These are phyloP conservation scores for Tapera naevia DNA, from an alignment of 2,797 vertebrate genomes.

Conservation along the genomic window DNA sequence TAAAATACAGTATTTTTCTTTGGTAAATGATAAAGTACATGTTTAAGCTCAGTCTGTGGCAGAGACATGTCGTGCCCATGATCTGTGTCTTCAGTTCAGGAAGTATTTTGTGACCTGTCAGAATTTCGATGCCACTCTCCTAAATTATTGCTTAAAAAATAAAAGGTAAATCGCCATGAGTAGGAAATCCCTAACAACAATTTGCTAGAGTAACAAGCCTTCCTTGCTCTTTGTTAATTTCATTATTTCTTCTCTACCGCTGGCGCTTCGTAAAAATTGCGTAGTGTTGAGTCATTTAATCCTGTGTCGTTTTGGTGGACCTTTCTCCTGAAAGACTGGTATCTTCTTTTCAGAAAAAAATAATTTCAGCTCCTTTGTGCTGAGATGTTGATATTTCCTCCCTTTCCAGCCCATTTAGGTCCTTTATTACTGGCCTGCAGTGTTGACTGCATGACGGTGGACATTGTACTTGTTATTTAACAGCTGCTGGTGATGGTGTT, in stretches of 20 bases:
- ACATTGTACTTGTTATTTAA: background rate
- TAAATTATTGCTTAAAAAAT: background rate
- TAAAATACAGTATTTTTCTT: background rate
- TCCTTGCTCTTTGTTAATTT: conserved; percentile 10
- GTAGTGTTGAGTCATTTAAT: background rate
- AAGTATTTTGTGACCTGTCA: background rate
- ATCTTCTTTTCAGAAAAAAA: conserved; percentile 15
- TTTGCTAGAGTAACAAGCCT: background rate
- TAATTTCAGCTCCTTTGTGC: background rate
- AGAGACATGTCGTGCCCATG: background rate
- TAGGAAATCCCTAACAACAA: background rate
- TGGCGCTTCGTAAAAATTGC: conserved; percentile 6
- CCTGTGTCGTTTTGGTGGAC: conserved; percentile 22
- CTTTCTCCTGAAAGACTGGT: background rate
- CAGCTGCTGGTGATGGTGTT: background rate
- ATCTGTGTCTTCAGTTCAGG: background rate
- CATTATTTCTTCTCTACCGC: background rate
- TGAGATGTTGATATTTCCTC: background rate
- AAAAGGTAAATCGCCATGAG: background rate
- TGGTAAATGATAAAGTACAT: background rate
- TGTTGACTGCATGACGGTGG: background rate
- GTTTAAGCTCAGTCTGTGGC: background rate
- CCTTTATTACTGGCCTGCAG: background rate
- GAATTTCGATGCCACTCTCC: background rate
- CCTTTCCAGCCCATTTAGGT: background rate